Percentiles rank a stretch among this genome's conserved stretches.
phyloP scores from a whole-genome alignment of 2,797 vertebrate species.

The Percopsis omiscomaycus region DNA sequence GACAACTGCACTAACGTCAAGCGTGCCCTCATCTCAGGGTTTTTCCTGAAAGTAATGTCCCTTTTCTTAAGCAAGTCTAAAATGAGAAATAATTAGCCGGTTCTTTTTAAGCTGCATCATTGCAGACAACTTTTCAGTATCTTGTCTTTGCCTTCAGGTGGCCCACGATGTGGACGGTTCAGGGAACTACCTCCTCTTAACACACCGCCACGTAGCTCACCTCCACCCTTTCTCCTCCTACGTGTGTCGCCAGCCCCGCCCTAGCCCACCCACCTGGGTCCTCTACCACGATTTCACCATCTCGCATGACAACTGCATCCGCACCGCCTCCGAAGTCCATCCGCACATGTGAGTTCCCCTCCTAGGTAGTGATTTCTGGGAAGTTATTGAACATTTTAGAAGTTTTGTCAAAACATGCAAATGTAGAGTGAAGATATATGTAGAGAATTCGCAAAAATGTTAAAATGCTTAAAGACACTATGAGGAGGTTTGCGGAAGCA shows the following conservation, averaged over 20 bases:
- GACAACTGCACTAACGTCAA: constrained; percentile 89
- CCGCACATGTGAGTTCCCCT: constrained; percentile 86
- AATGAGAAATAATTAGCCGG: no score
- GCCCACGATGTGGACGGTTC: constrained; percentile 91
- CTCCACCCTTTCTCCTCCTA: constrained; percentile 87
- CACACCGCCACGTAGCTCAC: constrained; percentile 92
- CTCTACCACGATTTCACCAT: constrained; percentile 94
- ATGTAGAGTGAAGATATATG: no score
- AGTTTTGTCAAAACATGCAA: neutral
- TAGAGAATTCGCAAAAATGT: neutral
- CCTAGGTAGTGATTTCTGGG: neutral
- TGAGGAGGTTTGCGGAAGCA: no score
- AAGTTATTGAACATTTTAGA: neutral
- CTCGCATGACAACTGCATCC: constrained; percentile 92
- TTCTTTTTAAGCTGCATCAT: no score
- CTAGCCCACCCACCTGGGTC: constrained; percentile 84
- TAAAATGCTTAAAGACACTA: neutral
- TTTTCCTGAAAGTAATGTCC: constrained; percentile 87
- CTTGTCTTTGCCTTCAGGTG: constrained; percentile 64
- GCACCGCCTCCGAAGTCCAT: constrained; percentile 86
- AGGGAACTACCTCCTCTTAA: constrained; percentile 93
- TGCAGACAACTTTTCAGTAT: no score
- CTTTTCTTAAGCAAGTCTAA: neutral
- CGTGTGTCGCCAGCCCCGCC: constrained; percentile 75
- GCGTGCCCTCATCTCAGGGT: constrained; percentile 90